Percentiles rank a stretch among this genome's conserved stretches.
phyloP scores from a whole-genome alignment of 2,888 invertebrate genomes.

The Willowsia nigromaculata region DNA sequence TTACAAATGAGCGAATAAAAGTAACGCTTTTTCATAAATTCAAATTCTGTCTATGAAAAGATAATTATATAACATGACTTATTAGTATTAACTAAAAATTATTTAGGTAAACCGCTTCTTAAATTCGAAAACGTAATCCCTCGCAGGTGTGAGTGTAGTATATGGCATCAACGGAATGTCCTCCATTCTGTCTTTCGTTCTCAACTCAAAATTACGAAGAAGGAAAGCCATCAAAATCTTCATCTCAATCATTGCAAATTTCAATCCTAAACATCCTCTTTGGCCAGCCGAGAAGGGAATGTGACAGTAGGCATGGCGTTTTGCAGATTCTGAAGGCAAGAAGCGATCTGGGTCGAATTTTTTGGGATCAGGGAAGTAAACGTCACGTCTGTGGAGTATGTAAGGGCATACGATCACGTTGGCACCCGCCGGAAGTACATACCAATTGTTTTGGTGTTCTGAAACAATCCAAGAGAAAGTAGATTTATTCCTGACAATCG shows the following conservation, averaged over 20 bases:
- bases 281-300: slow-evolving; percentile 9
- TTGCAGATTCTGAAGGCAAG: background rate
- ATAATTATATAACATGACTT: too few relatives aligned
- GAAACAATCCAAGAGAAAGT: too few relatives aligned
- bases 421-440: background rate
- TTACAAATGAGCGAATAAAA: too few relatives aligned
- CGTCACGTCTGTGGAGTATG: background rate
- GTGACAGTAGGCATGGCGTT: background rate
- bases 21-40: too few relatives aligned
- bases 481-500: too few relatives aligned
- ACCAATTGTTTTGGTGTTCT: background rate
- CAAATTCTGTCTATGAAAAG: too few relatives aligned
- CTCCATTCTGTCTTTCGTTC: background rate
- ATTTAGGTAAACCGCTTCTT: too few relatives aligned
- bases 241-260: slow-evolving; percentile 46
- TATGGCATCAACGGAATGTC: background rate
- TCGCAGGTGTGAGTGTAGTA: background rate
- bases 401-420: background rate
- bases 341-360: slow-evolving; percentile 48
- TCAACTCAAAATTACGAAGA: background rate
- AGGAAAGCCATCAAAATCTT: background rate
- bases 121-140: background rate
- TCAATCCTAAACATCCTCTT: background rate
- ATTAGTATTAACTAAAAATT: too few relatives aligned
- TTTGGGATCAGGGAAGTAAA: background rate